phyloP scores from a whole-genome alignment of 92 coral and sea anemone genomes.

The Actinernus sp. region DNA sequence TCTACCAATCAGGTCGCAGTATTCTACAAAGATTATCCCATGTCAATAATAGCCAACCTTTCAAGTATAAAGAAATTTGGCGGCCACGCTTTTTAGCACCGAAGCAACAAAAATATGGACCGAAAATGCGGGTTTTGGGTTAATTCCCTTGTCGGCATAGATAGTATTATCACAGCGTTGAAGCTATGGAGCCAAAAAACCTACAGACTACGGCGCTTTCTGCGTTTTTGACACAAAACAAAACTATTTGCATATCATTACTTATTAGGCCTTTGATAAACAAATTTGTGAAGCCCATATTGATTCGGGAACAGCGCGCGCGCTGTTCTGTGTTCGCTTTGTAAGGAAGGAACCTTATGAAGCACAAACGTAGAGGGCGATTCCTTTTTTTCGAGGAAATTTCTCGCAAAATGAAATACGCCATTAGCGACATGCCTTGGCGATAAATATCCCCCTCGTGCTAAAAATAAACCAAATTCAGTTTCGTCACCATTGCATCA shows the following conservation, averaged over 20 bases:
- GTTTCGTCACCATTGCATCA: constrained; percentile 51
- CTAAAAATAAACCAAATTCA: constrained; percentile 46
- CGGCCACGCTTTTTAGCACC: too few species aligned
- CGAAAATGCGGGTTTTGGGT: too few species aligned
- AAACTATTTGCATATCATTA: constrained; percentile 22
- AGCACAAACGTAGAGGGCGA: too few species aligned
- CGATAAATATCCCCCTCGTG: constrained; percentile 12
- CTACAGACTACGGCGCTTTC: constrained; percentile 11
- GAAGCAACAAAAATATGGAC: too few species aligned
- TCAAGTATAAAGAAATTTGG: constrained; percentile 31
- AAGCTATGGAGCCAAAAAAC: constrained; percentile 17
- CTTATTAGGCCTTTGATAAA: neutral
- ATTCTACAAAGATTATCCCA: constrained; percentile 11
- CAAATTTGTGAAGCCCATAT: too few species aligned
- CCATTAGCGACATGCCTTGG: constrained; percentile 4
- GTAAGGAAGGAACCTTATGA: too few species aligned
- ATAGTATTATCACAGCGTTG: too few species aligned
- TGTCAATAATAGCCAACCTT: constrained; percentile 42
- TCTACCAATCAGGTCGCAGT: constrained; percentile 49
- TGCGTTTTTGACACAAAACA: constrained; percentile 7
- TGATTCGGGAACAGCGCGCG: too few species aligned
- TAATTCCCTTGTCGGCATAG: too few species aligned
- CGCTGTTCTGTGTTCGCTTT: too few species aligned
- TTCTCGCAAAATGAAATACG: neutral
- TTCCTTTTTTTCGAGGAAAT: neutral